Evolutionary conservation across 23 tunicate genomes (phyloP).

Genomic region (Trididemnum nubilum): DNA sequence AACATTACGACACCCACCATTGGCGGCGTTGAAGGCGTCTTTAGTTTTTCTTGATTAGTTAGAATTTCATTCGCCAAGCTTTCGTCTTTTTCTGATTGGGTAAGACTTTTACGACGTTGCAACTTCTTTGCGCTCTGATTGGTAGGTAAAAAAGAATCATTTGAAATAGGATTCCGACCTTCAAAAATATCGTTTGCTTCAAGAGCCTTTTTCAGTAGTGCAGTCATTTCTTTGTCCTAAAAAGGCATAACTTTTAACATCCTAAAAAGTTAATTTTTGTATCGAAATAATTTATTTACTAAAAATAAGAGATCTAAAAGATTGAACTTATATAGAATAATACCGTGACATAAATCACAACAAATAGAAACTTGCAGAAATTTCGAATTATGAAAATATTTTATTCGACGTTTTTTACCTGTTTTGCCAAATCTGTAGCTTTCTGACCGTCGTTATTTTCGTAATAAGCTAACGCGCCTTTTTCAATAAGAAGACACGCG

Average conservation of each 20-base stretch:
- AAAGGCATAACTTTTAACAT: neutral
- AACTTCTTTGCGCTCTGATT: neutral
- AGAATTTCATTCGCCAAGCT: constrained; percentile 50
- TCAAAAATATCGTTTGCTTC: neutral
- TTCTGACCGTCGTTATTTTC: constrained; percentile 74
- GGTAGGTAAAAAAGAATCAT: neutral
- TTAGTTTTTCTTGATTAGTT: constrained; percentile 9
- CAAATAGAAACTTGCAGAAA: too few species aligned
- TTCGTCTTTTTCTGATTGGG: constrained; percentile 69
- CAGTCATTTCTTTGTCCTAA: constrained; percentile 9
- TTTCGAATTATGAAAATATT: too few species aligned
- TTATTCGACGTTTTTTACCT: too few species aligned
- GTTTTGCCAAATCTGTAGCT: constrained; percentile 45
- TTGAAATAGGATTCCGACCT: neutral
- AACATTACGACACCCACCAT: constrained; percentile 6
- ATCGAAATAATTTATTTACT: too few species aligned
- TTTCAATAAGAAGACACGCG: constrained; percentile 48
- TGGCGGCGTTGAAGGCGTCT: constrained; percentile 61
- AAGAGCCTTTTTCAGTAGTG: neutral
- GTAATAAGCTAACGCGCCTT: constrained; percentile 71
- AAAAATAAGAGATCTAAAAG: too few species aligned
- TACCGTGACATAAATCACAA: too few species aligned
- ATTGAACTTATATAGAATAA: too few species aligned
- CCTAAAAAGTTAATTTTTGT: neutral
- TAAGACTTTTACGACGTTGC: constrained; percentile 22